Percentiles rank a stretch among this genome's conserved stretches.
Evolutionary conservation across 2,113 vertebrate genomes (phyloP).

Genomic region (Notothenia coriiceps): DNA sequence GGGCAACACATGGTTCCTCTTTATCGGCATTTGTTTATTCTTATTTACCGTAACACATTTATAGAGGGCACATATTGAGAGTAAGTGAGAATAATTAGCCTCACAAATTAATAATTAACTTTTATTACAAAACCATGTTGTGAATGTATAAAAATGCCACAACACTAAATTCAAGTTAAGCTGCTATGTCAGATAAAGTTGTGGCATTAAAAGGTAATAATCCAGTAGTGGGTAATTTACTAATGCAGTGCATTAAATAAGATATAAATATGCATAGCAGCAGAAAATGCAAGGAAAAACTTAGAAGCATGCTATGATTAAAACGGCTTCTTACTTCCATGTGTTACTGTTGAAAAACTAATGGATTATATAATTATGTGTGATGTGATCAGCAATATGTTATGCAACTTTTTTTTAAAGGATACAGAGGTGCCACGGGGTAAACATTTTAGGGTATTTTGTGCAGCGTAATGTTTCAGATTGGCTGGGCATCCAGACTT

Average conservation of each 20-base stretch:
- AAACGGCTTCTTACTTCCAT: neutral
- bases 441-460: neutral
- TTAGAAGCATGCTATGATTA: neutral
- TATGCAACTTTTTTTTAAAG: neutral
- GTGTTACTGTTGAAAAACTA: constrained; percentile 1
- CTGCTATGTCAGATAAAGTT: constrained; percentile 1
- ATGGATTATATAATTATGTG: neutral
- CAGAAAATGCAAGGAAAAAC: neutral
- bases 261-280: neutral
- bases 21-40: constrained; percentile 32
- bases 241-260: neutral
- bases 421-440: neutral
- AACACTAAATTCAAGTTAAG: constrained; percentile 25
- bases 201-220: neutral
- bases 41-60: constrained; percentile 27
- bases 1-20: constrained; percentile 36
- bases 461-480: neutral
- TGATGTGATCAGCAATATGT: neutral
- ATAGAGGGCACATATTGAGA: constrained; percentile 10
- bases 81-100: constrained; percentile 46
- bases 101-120: constrained; percentile 45
- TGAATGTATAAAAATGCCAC: constrained; percentile 13
- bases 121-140: constrained; percentile 23
- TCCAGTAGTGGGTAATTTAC: neutral
- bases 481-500: neutral